Conservation (phyloP, 2,888 invertebrate species). For the Athetis lepigone region DNA sequence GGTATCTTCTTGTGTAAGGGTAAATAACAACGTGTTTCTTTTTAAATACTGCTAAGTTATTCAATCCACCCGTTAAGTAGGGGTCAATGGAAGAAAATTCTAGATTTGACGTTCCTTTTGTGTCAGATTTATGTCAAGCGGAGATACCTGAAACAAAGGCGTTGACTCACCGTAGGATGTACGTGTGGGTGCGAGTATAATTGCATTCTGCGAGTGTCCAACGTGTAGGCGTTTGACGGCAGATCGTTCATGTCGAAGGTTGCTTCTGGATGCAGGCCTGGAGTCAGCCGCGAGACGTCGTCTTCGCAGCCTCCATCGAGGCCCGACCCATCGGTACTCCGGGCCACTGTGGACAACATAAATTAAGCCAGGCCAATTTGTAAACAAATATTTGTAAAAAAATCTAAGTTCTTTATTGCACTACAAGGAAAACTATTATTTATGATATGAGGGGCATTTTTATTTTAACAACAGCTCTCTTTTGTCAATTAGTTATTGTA, state of each 20-base stretch:
- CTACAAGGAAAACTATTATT: not conserved
- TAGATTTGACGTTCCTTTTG: slow-evolving; percentile 54
- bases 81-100: slow-evolving; percentile 45
- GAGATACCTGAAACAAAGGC: slow-evolving; percentile 64
- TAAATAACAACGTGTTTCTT: slow-evolving; percentile 45
- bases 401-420: too few species aligned
- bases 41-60: slow-evolving; percentile 14
- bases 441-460: not conserved
- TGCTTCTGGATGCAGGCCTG: slow-evolving; percentile 71
- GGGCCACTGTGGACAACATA: slow-evolving; percentile 78
- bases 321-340: slow-evolving; percentile 79
- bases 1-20: slow-evolving; percentile 19
- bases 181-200: slow-evolving; percentile 82
- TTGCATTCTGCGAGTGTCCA: slow-evolving; percentile 86
- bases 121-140: slow-evolving; percentile 49
- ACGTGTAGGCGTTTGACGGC: slow-evolving; percentile 77
- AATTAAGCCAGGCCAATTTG: slow-evolving; percentile 7
- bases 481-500: not conserved
- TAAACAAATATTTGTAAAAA: too few species aligned
- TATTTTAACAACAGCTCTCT: not conserved
- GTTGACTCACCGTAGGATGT: slow-evolving; percentile 82
- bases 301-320: slow-evolving; percentile 79
- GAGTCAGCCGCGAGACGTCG: slow-evolving; percentile 78
- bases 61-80: not conserved
- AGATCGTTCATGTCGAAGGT: slow-evolving; percentile 86